phyloP scores from a whole-genome alignment of 2,797 vertebrate species.

The Taenioides sp. region DNA sequence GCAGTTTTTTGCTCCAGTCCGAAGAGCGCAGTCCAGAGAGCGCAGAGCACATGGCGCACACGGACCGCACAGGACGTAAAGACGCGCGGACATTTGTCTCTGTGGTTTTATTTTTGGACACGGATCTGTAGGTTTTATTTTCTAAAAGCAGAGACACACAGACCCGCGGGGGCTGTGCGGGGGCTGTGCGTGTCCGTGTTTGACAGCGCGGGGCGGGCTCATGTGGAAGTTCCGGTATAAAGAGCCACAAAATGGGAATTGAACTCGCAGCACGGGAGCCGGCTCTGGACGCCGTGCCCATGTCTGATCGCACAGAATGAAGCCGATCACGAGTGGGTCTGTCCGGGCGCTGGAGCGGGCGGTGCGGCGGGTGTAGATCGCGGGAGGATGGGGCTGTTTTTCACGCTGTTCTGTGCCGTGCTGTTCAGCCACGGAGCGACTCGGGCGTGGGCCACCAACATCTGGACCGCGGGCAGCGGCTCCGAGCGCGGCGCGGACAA shows the following conservation, averaged over 20 bases:
- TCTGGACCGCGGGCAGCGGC: constrained; percentile 49
- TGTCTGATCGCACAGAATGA: constrained; percentile 49
- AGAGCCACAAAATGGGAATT: constrained; percentile 64
- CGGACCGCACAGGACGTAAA: too few relatives aligned
- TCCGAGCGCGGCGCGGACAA: too few relatives aligned
- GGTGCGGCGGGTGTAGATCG: constrained; percentile 31
- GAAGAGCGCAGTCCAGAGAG: not conserved
- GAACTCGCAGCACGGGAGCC: constrained; percentile 52
- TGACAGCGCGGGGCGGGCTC: constrained; percentile 65
- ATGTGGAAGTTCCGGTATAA: constrained; percentile 75
- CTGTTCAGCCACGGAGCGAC: constrained; percentile 50
- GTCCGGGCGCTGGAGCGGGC: constrained; percentile 31
- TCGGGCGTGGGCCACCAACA: constrained; percentile 57
- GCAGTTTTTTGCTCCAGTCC: not conserved
- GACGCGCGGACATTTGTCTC: not conserved
- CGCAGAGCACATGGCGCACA: not conserved
- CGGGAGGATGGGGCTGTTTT: constrained; percentile 69
- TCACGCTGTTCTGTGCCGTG: constrained; percentile 67
- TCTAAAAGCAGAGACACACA: too few relatives aligned
- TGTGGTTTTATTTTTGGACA: too few relatives aligned
- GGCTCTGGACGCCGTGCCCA: constrained; percentile 40
- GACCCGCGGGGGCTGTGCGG: constrained; percentile 2
- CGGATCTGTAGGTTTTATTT: too few relatives aligned
- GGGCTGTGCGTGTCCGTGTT: constrained; percentile 22
- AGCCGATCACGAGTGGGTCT: constrained; percentile 24